Conservation (phyloP, 1,140 invertebrate genomes). For the Yoshiicerus persimilis region DNA sequence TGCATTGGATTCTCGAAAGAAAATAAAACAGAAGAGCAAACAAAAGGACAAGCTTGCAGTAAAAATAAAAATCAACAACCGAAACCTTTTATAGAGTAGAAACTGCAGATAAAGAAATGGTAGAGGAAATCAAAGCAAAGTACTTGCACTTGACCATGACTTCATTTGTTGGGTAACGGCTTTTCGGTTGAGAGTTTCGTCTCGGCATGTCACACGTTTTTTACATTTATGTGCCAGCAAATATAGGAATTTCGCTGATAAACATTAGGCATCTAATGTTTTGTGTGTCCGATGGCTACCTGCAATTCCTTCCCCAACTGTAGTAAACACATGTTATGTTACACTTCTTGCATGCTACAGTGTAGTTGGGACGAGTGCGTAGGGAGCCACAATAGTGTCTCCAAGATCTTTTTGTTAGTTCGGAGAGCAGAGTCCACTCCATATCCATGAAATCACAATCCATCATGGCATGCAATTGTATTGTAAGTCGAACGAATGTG, state of each 20-base stretch:
- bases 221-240: background rate
- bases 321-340: too few species aligned
- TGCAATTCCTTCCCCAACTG: background rate
- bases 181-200: background rate
- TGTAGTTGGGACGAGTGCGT: background rate
- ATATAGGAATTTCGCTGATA: background rate
- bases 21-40: background rate
- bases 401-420: background rate
- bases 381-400: too few species aligned
- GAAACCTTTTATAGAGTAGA: background rate
- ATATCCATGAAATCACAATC: background rate
- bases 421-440: background rate
- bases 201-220: background rate
- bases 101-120: background rate
- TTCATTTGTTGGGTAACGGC: constrained; percentile 25
- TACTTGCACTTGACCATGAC: constrained; percentile 26
- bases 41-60: background rate
- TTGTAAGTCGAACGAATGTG: background rate
- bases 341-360: background rate
- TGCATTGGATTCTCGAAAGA: background rate
- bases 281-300: background rate
- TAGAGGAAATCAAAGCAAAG: background rate
- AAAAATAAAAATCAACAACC: background rate
- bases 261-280: background rate
- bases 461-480: background rate